Evolutionary conservation across 2,113 vertebrate genomes (phyloP).

Genomic region (Andinoacara biseriatus): DNA sequence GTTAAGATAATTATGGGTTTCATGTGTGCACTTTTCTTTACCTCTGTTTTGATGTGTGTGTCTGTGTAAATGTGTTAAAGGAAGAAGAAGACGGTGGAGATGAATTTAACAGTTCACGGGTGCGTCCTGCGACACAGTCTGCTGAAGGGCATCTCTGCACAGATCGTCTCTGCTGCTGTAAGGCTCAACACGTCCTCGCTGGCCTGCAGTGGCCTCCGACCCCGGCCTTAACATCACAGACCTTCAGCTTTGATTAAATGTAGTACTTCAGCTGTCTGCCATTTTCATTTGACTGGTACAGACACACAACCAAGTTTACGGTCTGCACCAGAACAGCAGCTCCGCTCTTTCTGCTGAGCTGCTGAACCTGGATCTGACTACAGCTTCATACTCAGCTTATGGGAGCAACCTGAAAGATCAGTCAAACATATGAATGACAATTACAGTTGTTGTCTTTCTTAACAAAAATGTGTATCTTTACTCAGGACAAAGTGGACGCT

Average conservation of each 20-base stretch:
- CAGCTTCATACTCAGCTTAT: neutral
- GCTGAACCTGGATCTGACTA: neutral
- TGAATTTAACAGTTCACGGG: conserved; percentile 83
- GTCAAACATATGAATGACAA: neutral
- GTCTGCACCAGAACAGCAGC: too few species aligned
- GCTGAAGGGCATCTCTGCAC: conserved; percentile 96
- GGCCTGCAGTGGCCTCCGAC: neutral
- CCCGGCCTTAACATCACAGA: neutral
- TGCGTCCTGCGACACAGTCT: conserved; percentile 90
- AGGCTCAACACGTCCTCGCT: conserved; percentile 47
- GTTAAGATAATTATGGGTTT: conserved; percentile 3
- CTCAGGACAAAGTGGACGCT: conserved; percentile 97
- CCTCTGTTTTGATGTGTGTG: neutral
- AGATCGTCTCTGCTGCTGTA: conserved; percentile 95
- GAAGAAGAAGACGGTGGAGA: conserved; percentile 72
- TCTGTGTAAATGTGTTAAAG: conserved; percentile 45
- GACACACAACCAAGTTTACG: neutral
- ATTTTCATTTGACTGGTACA: neutral
- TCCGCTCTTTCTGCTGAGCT: too few species aligned
- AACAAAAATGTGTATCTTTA: conserved; percentile 33
- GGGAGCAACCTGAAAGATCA: neutral
- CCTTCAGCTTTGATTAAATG: neutral
- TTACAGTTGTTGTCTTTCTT: neutral
- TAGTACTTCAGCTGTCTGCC: neutral
- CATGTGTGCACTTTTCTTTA: neutral